These are phyloP conservation scores for Protodeltote pygarga DNA, from an alignment of 2,888 invertebrate species.

Conservation along the genomic window DNA sequence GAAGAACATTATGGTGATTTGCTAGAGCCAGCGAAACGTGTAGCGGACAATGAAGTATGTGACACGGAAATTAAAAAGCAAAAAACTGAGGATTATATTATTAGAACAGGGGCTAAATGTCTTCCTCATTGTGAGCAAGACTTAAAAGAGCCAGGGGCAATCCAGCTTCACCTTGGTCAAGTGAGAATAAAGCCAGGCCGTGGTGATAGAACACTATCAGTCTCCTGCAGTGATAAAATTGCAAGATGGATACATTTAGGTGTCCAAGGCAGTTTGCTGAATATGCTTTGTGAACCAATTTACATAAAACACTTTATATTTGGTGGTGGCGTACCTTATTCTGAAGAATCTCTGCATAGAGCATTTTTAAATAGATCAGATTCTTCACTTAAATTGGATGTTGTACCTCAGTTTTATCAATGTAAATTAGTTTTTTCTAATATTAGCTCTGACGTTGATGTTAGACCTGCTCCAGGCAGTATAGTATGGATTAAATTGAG, in stretches of 20 bases:
- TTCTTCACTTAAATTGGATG: slow-evolving; percentile 32
- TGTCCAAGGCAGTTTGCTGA: slow-evolving; percentile 93
- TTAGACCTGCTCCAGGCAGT: slow-evolving; percentile 69
- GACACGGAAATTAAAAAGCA: slow-evolving; percentile 55
- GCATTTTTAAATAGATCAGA: slow-evolving; percentile 76
- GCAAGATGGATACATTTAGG: slow-evolving; percentile 96
- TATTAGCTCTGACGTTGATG: slow-evolving; percentile 52
- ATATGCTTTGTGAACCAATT: slow-evolving; percentile 89
- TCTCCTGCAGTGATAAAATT: slow-evolving; percentile 98
- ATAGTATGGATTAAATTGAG: slow-evolving; percentile 70
- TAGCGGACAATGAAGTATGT: slow-evolving; percentile 50
- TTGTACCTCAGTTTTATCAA: slow-evolving; percentile 63
- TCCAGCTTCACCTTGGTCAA: slow-evolving; percentile 90
- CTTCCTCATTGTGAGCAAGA: slow-evolving; percentile 86
- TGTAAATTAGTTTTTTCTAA: slow-evolving; percentile 59
- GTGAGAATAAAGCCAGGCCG: slow-evolving; percentile 96
- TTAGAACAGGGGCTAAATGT: slow-evolving; percentile 97
- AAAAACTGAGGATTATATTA: slow-evolving; percentile 71
- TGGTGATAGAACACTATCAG: slow-evolving; percentile 94
- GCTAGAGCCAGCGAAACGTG: slow-evolving; percentile 58
- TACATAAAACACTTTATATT: slow-evolving; percentile 90
- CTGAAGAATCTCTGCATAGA: slow-evolving; percentile 85
- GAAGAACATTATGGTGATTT: slow-evolving; percentile 67
- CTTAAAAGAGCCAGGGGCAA: slow-evolving; percentile 82
- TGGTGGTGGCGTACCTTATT: slow-evolving; percentile 89